A percentile compares a stretch with the other conserved stretches of the same genome.
phyloP scores from a whole-genome alignment of 1,140 invertebrate species.

The Orius laevigatus region DNA sequence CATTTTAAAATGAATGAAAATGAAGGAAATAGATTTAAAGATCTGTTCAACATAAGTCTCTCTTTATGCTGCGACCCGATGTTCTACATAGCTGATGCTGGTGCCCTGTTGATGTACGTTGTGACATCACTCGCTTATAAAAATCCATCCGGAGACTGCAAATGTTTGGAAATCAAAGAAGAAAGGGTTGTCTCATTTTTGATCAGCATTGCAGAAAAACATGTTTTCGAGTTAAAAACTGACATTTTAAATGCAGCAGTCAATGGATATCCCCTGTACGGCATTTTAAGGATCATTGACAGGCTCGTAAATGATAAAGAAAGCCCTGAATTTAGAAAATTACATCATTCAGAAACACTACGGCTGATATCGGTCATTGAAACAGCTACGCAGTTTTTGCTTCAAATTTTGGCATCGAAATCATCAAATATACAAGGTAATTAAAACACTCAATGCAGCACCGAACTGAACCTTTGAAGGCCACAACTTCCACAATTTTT shows the following conservation, averaged over 20 bases:
- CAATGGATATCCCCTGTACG: conserved; percentile 22
- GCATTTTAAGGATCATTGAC: conserved; percentile 23
- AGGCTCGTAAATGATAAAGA: conserved; percentile 20
- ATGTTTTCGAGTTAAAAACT: conserved; percentile 24
- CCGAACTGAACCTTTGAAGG: too few species aligned
- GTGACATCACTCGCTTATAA: conserved; percentile 4
- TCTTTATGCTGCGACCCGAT: conserved; percentile 32
- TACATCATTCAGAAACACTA: conserved; percentile 18
- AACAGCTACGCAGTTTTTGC: conserved; percentile 26
- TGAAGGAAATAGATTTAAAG: conserved; percentile 10
- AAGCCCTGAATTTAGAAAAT: conserved; percentile 15
- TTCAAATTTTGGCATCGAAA: conserved; percentile 26
- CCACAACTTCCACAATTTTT: too few species aligned
- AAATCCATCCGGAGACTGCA: background rate
- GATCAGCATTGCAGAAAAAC: conserved; percentile 22
- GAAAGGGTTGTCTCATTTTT: conserved; percentile 15
- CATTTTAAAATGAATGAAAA: conserved; percentile 23
- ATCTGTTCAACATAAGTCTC: conserved; percentile 26
- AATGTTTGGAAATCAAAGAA: conserved; percentile 3
- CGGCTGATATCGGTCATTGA: conserved; percentile 26
- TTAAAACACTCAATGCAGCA: too few species aligned
- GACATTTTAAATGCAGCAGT: conserved; percentile 29
- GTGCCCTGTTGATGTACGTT: conserved; percentile 28
- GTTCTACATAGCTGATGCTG: conserved; percentile 36
- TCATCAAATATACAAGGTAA: conserved; percentile 23